Base-by-base conservation (phyloP, 1,140 invertebrate species). In the Acromyrmex heyeri region DNA sequence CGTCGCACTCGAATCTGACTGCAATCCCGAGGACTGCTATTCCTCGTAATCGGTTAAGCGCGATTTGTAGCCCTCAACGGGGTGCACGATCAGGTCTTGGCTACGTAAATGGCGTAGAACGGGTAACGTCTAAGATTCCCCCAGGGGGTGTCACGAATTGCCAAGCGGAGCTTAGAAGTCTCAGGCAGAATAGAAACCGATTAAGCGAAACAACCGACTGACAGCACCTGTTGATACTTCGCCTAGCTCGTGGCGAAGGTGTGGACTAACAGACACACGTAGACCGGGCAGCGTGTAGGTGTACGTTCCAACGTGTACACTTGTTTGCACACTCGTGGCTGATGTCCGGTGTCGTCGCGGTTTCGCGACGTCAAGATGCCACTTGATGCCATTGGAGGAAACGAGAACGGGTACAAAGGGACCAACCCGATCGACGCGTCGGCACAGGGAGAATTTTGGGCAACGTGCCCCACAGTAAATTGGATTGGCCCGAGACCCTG, bases 181-280 rank as follows among this genome's bases (percentile, higher is more conserved):
- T 90, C 83, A 75, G 76, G 76, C 86, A 88, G 88, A 90, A 92
- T 91, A 91, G 90, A 77, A 85, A 89, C 86, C 91, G 90, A 93
- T 93, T 93, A 93, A 93, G 82, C 87, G 90, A 92, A 93, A 92
- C 92, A 93, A 92, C 88, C 89, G 82, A 90, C 87, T 91, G 89
- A 88, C 91, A 91, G 86, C 91, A 93, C 92, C 92, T 93, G 92
- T 93, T 93, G 92, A 93, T 93, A 88, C 85, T 88, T 83, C 78
- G 69, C 69, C 62, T 87, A 64, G 86, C 72, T 75, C 55, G 55
- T 83, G 69, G 79, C 79, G 69, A 83, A 83, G 79, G 79, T 83
- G 69, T 48, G 55, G 79, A 75, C n/a, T 83, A 57, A 73, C 79
- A 16, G 8, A 57, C 24, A 72, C 34, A 59, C 72, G 55, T 5